Conservation (phyloP, 1,140 invertebrate species). For the Branchinecta lynchi region DNA sequence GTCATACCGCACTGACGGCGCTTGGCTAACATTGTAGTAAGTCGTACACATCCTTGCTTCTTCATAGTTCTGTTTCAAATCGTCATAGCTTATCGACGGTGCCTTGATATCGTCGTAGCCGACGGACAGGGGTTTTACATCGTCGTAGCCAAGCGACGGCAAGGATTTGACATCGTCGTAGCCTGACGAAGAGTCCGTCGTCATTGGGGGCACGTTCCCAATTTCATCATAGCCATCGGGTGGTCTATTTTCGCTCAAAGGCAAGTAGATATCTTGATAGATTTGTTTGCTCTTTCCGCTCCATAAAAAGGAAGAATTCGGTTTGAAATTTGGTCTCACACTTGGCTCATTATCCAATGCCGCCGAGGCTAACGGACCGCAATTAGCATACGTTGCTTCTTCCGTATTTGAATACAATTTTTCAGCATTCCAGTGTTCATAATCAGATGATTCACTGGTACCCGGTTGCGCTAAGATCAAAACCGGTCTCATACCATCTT, state of each 20-base stretch:
- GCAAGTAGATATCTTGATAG: not conserved
- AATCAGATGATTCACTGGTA: not conserved
- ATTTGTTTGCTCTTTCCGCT: not conserved
- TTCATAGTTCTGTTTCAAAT: conserved; percentile 22
- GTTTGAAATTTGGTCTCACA: not conserved
- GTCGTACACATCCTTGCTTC: conserved; percentile 22
- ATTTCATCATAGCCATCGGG: conserved; percentile 24
- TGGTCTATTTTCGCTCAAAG: not conserved
- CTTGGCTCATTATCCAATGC: not conserved
- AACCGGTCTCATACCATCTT: not conserved
- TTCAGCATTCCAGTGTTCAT: not conserved
- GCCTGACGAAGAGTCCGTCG: conserved; percentile 14
- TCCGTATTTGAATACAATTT: not conserved
- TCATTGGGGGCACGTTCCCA: conserved; percentile 21
- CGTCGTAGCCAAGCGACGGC: conserved; percentile 23
- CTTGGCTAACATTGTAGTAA: conserved; percentile 24
- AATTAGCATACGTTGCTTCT: not conserved
- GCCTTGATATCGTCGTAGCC: conserved; percentile 25
- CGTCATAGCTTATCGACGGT: conserved; percentile 22
- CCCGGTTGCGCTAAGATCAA: not conserved
- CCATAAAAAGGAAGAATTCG: not conserved
- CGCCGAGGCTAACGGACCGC: not conserved
- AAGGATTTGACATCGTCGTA: conserved; percentile 25
- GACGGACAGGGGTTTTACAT: conserved; percentile 23
- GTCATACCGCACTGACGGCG: conserved; percentile 23